phyloP scores from a whole-genome alignment of 2,888 invertebrate species.

The Leptura quadrifasciata region DNA sequence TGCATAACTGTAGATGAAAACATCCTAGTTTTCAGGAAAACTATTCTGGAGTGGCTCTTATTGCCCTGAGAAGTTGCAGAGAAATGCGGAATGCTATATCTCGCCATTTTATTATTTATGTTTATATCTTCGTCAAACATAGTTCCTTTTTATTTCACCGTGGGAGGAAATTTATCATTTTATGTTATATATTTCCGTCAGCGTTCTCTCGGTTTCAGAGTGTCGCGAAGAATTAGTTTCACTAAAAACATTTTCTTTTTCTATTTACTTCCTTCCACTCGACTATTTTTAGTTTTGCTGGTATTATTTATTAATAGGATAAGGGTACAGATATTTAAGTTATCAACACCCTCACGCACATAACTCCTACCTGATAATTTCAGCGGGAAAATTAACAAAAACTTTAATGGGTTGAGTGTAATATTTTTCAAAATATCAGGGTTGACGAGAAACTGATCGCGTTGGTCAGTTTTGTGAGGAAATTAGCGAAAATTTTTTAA shows the following conservation, averaged over 20 bases:
- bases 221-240: constrained; percentile 23
- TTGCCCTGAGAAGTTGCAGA: not conserved
- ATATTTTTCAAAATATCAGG: too few relatives aligned
- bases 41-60: constrained; percentile 14
- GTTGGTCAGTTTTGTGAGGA: too few relatives aligned
- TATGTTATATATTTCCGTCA: constrained; percentile 22
- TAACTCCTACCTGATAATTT: too few relatives aligned
- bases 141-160: constrained; percentile 18
- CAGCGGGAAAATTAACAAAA: too few relatives aligned
- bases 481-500: too few relatives aligned
- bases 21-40: not conserved
- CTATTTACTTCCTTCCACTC: not conserved
- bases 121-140: constrained; percentile 22
- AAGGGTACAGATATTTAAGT: too few relatives aligned
- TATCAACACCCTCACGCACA: too few relatives aligned
- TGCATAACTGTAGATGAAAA: not conserved
- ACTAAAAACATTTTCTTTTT: constrained; percentile 16
- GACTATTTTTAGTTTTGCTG: constrained; percentile 6
- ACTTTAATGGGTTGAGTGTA: too few relatives aligned
- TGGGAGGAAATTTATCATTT: constrained; percentile 18
- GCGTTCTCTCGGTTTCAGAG: constrained; percentile 17
- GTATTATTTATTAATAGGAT: not conserved
- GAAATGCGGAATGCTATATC: not conserved
- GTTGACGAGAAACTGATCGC: too few relatives aligned
- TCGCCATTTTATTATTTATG: constrained; percentile 27